Percentiles rank a stretch among this genome's conserved stretches.
These are phyloP conservation scores for Lepidonotus clava DNA, from an alignment of 2,888 invertebrate species.

Conservation along the genomic window DNA sequence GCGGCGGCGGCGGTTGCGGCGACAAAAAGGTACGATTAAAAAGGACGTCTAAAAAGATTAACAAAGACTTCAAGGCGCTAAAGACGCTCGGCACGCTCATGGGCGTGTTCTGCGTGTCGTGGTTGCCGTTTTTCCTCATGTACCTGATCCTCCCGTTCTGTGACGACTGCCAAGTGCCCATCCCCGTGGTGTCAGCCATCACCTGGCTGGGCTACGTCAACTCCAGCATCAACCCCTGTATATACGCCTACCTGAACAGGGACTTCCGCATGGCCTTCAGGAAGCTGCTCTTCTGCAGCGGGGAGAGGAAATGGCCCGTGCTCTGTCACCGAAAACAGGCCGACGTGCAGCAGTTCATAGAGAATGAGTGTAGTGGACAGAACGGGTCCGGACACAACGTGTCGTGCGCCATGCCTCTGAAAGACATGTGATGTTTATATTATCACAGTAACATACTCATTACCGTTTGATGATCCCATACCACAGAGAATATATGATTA, in stretches of 20 bases:
- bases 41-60: slow-evolving; percentile 57
- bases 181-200: slow-evolving; percentile 65
- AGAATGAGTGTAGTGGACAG: neutral
- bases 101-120: slow-evolving; percentile 67
- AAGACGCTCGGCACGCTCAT: slow-evolving; percentile 68
- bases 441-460: no score
- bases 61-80: slow-evolving; percentile 67
- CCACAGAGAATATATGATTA: no score
- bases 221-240: slow-evolving; percentile 70
- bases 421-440: slow-evolving; percentile 23
- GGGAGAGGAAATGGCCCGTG: slow-evolving; percentile 28
- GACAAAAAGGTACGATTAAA: slow-evolving; percentile 35
- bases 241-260: slow-evolving; percentile 70
- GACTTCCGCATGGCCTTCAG: slow-evolving; percentile 70
- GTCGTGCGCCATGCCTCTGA: neutral
- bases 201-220: slow-evolving; percentile 74
- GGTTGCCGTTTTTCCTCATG: slow-evolving; percentile 69
- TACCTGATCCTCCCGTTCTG: slow-evolving; percentile 69
- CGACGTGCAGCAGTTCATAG: neutral
- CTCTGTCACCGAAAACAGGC: neutral
- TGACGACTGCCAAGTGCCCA: slow-evolving; percentile 64
- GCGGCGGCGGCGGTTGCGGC: neutral
- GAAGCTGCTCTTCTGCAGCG: slow-evolving; percentile 50
- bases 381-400: neutral
- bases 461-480: no score